Evolutionary conservation across 2,113 vertebrate species (phyloP), one percentile per base, ranked within the genome.

Genomic region (Carettochelys insculpta): DNA sequence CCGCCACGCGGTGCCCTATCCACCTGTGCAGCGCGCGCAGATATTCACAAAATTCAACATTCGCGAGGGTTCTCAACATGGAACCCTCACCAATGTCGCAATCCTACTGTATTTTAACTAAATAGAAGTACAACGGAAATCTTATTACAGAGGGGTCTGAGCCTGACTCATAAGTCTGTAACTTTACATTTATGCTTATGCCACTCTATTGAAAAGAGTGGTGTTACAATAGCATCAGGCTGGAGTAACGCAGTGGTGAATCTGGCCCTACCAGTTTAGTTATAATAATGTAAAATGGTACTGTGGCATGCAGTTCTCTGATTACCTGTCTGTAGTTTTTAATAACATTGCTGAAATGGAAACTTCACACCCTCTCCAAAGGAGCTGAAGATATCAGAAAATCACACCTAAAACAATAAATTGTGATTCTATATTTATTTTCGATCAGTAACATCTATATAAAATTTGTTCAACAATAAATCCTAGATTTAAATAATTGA

Each of bases 161-260:
- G 38, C 11, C 38, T 24, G 68, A 86, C 82, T 43, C 1, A 94
- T 87, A 34, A 53, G 17, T 20, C 27, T 80, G 12, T 83, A 80
- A 43, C 58, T 77, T 16, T n/a, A 90, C 31, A 53, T 10, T 38
- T 82, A 2, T 92, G 61, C 31, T 83, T 76, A 86, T 94, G 95
- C 82, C 54, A 86, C 87, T 92, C 80, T 16, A 52, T 20, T 78
- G 16, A 82, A 77, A 90, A 68, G 38, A 84, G 31, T 19, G 25
- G 27, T 87, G 43, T 86, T 95, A 82, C 29, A 78, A 11, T 14
- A 24, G 17, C 56, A 52, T 86, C 80, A 89, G 56, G 65, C 1
- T 79, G 79, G 14, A 82, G 71, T 88, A 95, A 86, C 34, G 54
- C 75, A 92, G 31, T 81, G 65, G 22, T 88, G 87, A 94, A 83